Base-by-base conservation (phyloP, 2,113 vertebrate species). In the Oostethus manadensis region DNA sequence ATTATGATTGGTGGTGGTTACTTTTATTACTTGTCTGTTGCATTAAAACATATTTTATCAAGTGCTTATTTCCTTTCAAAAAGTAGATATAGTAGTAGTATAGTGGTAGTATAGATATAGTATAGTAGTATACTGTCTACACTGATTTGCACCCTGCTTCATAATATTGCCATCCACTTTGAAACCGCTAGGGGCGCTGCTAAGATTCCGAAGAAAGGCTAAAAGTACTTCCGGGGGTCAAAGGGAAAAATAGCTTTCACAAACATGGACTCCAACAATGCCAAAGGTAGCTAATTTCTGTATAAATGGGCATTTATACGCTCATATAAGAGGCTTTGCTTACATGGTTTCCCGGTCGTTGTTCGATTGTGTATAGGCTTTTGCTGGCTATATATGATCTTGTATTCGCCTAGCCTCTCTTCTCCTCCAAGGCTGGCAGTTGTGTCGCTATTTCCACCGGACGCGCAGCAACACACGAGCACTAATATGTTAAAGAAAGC, bases 261-360 rank as follows among this genome's bases (percentile, higher is more conserved):
- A 83, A 88, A 83, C 77, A 88, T 88, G 84, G 84, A 87, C 54
- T 60, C 82, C n/a, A 71, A 51, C 23, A 78, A 62, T 60, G 40
- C 56, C 8, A 56, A 70, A 71, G 84, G 84, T 85, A 71, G 3
- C 17, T 21, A 47, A 13, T 1, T 18, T 7, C 3, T 4, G 0
- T 18, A 11, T 15, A 18, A 23, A 0, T 13, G 23, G n/a, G 0
- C 0, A 8, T 10, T 1, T 38, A 1, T 10, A 15, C 40, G 0
- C 6, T 8, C 1, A 0, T 17, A 2, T 17, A 33, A 23, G 5
- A 0, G 10, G 6, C 21, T 38, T 51, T 10, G 15, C 23, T 10
- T 17, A 29, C 8, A 0, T 22, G 10, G 3, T 44, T 6, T 11
- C 29, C 6, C 6, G 0, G 8, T 16, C 13, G 1, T 14, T 0